Conservation (phyloP, 2,797 vertebrate species). For the Rhinophrynus dorsalis region DNA sequence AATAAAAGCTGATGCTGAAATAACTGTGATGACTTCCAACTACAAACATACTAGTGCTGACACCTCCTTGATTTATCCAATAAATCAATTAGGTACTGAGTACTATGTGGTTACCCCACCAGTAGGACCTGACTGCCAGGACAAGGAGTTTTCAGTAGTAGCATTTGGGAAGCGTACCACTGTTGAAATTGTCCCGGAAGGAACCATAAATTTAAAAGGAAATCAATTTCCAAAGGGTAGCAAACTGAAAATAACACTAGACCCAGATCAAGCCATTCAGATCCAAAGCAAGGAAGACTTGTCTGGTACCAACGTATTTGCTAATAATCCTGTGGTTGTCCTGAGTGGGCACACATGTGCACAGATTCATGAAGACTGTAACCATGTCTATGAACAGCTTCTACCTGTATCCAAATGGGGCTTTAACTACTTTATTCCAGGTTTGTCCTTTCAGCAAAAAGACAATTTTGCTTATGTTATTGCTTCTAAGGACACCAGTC, state of each 20-base stretch:
- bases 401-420: slow-evolving; percentile 67
- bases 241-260: slow-evolving; percentile 48
- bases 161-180: slow-evolving; percentile 60
- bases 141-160: slow-evolving; percentile 63
- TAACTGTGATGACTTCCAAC: slow-evolving; percentile 64
- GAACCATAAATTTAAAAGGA: slow-evolving; percentile 11
- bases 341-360: slow-evolving; percentile 63
- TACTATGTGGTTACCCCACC: slow-evolving; percentile 68
- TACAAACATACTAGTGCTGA: slow-evolving; percentile 58
- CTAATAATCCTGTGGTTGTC: slow-evolving; percentile 59
- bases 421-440: slow-evolving; percentile 58
- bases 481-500: slow-evolving; percentile 56
- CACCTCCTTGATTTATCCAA: slow-evolving; percentile 61
- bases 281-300: slow-evolving; percentile 53
- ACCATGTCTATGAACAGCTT: slow-evolving; percentile 71
- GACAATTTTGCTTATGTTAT: slow-evolving; percentile 59
- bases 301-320: slow-evolving; percentile 57
- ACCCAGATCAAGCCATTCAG: slow-evolving; percentile 64
- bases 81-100: slow-evolving; percentile 59
- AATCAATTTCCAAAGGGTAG: rapidly evolving
- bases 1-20: slow-evolving; percentile 59
- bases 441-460: slow-evolving; percentile 48
- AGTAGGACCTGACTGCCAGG: rapidly evolving
- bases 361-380: slow-evolving; percentile 56
- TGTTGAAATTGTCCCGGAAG: slow-evolving; percentile 50